Percentiles rank a stretch among this genome's conserved stretches.
These are phyloP conservation scores for Cecropterus lyciades DNA, from an alignment of 1,140 invertebrate genomes.

Conservation along the genomic window DNA sequence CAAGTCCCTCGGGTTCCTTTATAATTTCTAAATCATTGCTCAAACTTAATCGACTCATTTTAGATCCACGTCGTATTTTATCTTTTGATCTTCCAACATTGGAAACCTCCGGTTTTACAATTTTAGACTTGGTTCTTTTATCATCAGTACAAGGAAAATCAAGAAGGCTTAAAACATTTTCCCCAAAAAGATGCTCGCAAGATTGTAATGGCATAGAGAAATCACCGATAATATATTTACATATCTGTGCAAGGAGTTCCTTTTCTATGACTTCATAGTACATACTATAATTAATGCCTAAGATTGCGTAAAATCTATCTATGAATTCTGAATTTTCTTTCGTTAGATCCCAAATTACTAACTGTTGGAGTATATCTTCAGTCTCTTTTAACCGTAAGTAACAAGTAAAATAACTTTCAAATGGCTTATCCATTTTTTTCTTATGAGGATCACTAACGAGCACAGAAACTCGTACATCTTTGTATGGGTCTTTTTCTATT, in stretches of 20 bases:
- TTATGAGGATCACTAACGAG: constrained; percentile 78
- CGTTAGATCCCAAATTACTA: constrained; percentile 72
- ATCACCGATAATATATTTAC: constrained; percentile 85
- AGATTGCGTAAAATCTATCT: constrained; percentile 84
- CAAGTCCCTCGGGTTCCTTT: constrained; percentile 53
- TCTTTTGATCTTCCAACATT: constrained; percentile 65
- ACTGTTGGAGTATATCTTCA: constrained; percentile 71
- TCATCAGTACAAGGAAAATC: constrained; percentile 66
- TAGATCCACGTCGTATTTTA: constrained; percentile 55
- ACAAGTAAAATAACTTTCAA: constrained; percentile 84
- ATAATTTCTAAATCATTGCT: constrained; percentile 56
- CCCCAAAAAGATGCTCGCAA: constrained; percentile 80
- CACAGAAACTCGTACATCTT: constrained; percentile 71
- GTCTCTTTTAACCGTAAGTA: constrained; percentile 83
- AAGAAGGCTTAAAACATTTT: constrained; percentile 59
- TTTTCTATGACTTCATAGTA: constrained; percentile 84
- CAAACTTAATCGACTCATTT: constrained; percentile 56
- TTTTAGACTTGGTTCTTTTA: constrained; percentile 70
- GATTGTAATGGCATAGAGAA: constrained; percentile 72
- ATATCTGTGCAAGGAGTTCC: constrained; percentile 82
- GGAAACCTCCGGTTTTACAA: constrained; percentile 61
- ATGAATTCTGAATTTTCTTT: constrained; percentile 79
- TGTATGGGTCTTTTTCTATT: constrained; percentile 65
- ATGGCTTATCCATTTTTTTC: constrained; percentile 55
- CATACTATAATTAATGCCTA: constrained; percentile 84